Base-by-base conservation (phyloP, 2,113 vertebrate genomes). In the Poecile atricapillus region DNA sequence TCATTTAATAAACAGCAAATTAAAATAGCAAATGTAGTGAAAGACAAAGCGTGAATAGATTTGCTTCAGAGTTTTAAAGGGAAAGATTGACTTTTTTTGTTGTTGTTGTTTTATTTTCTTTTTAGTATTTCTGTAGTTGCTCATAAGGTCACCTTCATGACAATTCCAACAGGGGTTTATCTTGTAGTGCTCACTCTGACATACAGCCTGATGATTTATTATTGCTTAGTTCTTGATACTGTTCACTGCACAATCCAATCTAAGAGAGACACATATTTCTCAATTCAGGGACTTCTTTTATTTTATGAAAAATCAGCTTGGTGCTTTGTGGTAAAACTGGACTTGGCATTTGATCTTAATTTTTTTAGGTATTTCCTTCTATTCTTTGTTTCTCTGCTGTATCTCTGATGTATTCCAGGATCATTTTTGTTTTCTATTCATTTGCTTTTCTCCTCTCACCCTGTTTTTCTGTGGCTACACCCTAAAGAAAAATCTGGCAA, bases 201-300 rank as follows among this genome's bases (percentile, higher is more conserved):
- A 98, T 97, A 95, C 97, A 97, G 96, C 90, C 92, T 96, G 95
- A 90, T 98, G 98, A 98, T 98, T 98, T 98, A 98, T 98, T 98
- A 96, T 98, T 97, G 97, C 97, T 98, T 97, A 91, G 90, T 98
- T 98, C 97, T 98, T 98, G 97, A 98, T 97, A 98, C 98, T 98
- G 98, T 98, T 98, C 98, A 98, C 97, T 98, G 98, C 98, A 98
- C 98, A 98, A 98, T 98, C 98, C 98, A 98, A 98, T 98, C 98
- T 98, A 97, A 95, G 97, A 98, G 98, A 98, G 97, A 98, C 97
- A 98, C 97, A 98, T 98, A 98, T 98, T 98, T 98, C 98, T 98
- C 98, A 98, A 98, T 98, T 98, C 98, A 97, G 97, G 98, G 97
- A 98, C 97, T 98, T 97, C 97, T 98, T 98, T 97, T 98, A 98